phyloP scores from a whole-genome alignment of 2,797 vertebrate genomes.

The Ctenopoma multispine region DNA sequence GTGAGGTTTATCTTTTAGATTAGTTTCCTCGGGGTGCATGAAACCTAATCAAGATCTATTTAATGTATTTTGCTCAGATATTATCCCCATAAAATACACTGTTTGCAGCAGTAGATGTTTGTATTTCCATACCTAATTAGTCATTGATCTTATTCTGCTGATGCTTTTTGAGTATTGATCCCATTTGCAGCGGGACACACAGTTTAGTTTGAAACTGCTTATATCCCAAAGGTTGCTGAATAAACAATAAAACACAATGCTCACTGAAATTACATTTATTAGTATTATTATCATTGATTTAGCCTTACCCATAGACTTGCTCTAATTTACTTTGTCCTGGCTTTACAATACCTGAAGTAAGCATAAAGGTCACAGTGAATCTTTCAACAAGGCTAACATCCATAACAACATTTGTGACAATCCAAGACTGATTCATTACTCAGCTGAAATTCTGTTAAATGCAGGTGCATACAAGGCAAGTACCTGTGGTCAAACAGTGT shows the following conservation, averaged over 20 bases:
- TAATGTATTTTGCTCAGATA: constrained; percentile 11
- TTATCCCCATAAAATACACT: constrained; percentile 16
- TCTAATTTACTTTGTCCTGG: background rate
- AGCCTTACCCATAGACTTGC: background rate
- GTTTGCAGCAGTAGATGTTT: constrained; percentile 12
- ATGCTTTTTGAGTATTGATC: constrained; percentile 51
- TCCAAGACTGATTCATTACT: too few relatives aligned
- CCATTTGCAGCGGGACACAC: constrained; percentile 8
- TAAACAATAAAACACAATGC: background rate
- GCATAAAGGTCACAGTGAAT: too few relatives aligned
- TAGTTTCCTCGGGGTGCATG: background rate
- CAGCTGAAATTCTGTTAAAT: too few relatives aligned
- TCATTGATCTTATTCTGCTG: constrained; percentile 52
- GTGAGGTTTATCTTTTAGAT: background rate
- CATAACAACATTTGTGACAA: too few relatives aligned
- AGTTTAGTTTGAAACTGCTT: constrained; percentile 15
- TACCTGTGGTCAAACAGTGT: too few relatives aligned
- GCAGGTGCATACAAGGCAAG: too few relatives aligned
- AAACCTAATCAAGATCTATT: constrained; percentile 18
- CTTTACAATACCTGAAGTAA: too few relatives aligned
- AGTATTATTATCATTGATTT: background rate
- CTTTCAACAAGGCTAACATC: too few relatives aligned
- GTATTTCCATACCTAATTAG: constrained; percentile 48
- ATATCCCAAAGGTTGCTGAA: background rate
- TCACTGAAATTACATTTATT: background rate